A percentile compares a stretch with the other conserved stretches of the same genome.
Evolutionary conservation across 1,140 invertebrate genomes (phyloP).

Genomic region (Drosophila lacteicornis): DNA sequence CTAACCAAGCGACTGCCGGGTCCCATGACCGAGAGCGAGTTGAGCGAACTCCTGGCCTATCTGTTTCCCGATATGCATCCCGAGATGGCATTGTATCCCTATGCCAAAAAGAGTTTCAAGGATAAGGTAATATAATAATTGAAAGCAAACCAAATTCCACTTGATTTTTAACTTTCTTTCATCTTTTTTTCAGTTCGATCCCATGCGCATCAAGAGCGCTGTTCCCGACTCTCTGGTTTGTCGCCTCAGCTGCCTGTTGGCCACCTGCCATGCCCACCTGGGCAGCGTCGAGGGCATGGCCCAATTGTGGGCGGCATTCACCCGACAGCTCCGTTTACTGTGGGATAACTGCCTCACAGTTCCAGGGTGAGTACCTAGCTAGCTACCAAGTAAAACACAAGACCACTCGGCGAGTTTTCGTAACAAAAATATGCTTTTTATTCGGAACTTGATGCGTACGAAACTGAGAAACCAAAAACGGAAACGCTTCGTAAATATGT

Average conservation of each 20-base stretch:
- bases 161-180: not conserved
- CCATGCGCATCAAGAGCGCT: constrained; percentile 79
- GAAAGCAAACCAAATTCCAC: no score
- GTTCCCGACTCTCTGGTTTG: constrained; percentile 91
- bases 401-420: constrained; percentile 4
- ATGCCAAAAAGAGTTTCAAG: constrained; percentile 75
- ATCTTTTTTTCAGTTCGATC: constrained; percentile 63
- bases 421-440: constrained; percentile 83
- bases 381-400: not conserved
- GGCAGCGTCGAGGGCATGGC: constrained; percentile 93
- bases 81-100: constrained; percentile 85
- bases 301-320: constrained; percentile 96
- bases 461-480: constrained; percentile 44
- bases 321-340: constrained; percentile 94
- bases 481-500: constrained; percentile 40
- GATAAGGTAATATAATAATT: constrained; percentile 73
- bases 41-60: constrained; percentile 92
- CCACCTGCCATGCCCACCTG: constrained; percentile 91
- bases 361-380: constrained; percentile 90
- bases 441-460: constrained; percentile 65
- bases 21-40: constrained; percentile 90
- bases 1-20: constrained; percentile 86
- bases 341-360: constrained; percentile 94
- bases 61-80: constrained; percentile 95
- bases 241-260: constrained; percentile 92